Evolutionary conservation across 2,113 vertebrate genomes (phyloP), one percentile per base, ranked within the genome.

Genomic region (Reinhardtius hippoglossoides): DNA sequence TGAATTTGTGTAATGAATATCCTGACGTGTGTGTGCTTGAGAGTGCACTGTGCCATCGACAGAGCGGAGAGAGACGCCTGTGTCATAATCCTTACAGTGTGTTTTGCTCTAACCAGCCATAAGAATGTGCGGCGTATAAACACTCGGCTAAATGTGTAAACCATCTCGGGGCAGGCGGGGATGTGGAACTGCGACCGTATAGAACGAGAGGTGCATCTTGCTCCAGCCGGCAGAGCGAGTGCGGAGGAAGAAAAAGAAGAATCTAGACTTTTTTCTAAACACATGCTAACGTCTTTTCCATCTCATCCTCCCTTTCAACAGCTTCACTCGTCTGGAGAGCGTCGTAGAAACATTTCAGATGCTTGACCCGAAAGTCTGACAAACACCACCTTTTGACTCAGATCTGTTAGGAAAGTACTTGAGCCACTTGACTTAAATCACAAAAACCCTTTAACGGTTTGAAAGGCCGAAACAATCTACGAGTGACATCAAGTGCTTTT

Each of bases 51-150:
- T 46, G 42, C 20, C 10, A 2, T 35, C 24, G 37, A 24, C 52
- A 18, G 58, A 59, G 26, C 20, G 54, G 12, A 59, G 69, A 18
- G 31, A 58, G 37, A 23, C 0, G 27, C 31, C 68, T 16, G 26
- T 2, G 35, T 46, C 61, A 12, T n/a, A 10, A 68, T 72, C 82
- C 74, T 64, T 23, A 65, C 68, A 40, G 64, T 58, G 2, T 76
- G 87, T 84, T 83, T 87, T 66, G 14, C 67, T 85, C 50, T 62
- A 69, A 83, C 79, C 14, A 72, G 71, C 79, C 76, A 9, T 81
- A 80, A 89, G 86, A 90, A 88, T 90, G 89, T 83, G 82, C 68
- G 2, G 46, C n/a, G 1, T 81, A 59, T 89, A 91, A 90, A 92
- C 91, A 90, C 58, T 61, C 18, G 0, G 68, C 71, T 42, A 80